phyloP scores from a whole-genome alignment of 2,797 vertebrate species.

The Chaetophractus vellerosus region DNA sequence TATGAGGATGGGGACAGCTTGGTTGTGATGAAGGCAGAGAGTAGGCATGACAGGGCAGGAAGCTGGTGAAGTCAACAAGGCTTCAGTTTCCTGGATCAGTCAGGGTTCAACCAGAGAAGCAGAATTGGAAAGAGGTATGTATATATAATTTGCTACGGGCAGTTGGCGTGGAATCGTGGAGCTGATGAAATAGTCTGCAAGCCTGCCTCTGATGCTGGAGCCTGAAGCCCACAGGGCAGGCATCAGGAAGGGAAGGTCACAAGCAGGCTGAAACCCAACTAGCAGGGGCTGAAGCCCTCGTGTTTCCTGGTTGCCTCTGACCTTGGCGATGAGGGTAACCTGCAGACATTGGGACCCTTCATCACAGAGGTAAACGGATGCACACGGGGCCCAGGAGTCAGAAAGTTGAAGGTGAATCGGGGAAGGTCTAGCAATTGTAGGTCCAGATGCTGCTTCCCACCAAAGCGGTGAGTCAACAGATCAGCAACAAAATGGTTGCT shows the following conservation, averaged over 20 bases:
- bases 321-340: not conserved
- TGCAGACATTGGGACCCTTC: not conserved
- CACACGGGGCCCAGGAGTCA: not conserved
- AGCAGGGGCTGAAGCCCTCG: not conserved
- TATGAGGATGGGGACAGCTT: not conserved
- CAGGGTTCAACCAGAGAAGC: not conserved
- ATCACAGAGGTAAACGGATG: not conserved
- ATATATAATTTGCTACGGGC: too few species aligned
- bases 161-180: not conserved
- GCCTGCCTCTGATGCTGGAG: not conserved
- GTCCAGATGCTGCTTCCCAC: not conserved
- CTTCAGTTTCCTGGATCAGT: not conserved
- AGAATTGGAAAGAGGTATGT: not conserved
- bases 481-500: not conserved
- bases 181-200: not conserved
- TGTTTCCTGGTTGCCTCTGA: not conserved
- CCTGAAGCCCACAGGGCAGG: not conserved
- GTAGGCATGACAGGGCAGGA: not conserved
- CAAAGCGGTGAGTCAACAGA: not conserved
- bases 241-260: not conserved
- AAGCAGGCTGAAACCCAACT: not conserved
- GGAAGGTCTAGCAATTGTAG: not conserved
- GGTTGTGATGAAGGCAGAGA: not conserved
- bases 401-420: not conserved
- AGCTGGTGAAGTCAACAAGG: not conserved